Evolutionary conservation across 2,797 vertebrate species (phyloP), one percentile per base, ranked within the genome.

Genomic region (Peromyscus melanophrys): DNA sequence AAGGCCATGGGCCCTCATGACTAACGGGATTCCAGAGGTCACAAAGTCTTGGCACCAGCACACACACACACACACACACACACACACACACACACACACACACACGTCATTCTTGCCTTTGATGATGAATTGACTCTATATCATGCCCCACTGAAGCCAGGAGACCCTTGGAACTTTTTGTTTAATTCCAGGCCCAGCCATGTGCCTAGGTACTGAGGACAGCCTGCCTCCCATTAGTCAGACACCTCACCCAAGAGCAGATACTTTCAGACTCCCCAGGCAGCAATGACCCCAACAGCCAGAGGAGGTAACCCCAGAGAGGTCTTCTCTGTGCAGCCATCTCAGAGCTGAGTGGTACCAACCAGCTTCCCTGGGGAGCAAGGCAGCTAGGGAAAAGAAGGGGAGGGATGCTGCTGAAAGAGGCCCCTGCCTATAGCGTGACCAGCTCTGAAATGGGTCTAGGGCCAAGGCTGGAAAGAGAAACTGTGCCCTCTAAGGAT

Each of bases 251-350:
- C 52, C n/a, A 29, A 75, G 40, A 69, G 14, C 49, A 75, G 4
- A 80, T 3, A 0, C 16, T 55, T 67, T 71, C 29, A 29, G n/a
- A 59, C 7, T 37, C 52, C 29, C 49, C 34, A 19, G n/a, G 69
- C 73, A 25, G 59, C 55, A 5, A 43, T 8, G 23, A 46, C n/a
- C 71, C 29, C 37, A 34, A 34, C 40, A 49, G 8, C 52, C 27
- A 37, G 34, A 86, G 21, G 7, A 55, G 4, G 4, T 23, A 16
- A 46, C 65, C 63, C 19, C 12, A 52, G 17, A 67, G 29, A 29
- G 16, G 61, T 29, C 29, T 25, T 46, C n/a, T 31, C 52, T 17
- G 19, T 14, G 52, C 1, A 4, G 3, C 19, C 9, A 0, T 52
- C 27, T 67, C 71, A 40, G 52, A 94, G 59, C 46, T 12, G 40